Conservation (phyloP, 2,797 vertebrate genomes). For the Manis pentadactyla region DNA sequence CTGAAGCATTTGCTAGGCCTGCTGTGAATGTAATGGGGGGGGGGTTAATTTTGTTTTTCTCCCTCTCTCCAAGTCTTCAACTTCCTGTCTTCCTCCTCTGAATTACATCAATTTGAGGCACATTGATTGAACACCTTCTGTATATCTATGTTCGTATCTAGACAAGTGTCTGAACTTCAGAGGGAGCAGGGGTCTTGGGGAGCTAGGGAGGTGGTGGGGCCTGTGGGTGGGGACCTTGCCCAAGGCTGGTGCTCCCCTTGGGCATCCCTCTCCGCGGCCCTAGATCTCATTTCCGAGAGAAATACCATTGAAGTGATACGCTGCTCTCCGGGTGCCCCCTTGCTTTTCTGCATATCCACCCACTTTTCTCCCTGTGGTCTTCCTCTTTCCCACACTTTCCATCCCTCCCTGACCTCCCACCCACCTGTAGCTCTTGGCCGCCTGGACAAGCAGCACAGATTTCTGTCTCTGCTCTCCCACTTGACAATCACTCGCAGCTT, state of each 20-base stretch:
- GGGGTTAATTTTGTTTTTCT: background rate
- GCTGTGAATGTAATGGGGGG: background rate
- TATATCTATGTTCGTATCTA: background rate
- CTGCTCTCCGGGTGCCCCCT: background rate
- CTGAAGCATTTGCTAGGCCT: background rate
- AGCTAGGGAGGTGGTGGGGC: background rate
- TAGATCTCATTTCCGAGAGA: background rate
- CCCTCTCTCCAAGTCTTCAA: background rate
- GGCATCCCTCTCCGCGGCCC: background rate
- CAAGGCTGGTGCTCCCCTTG: no score
- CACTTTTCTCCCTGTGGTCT: background rate
- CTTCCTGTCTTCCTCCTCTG: background rate
- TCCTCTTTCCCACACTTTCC: fast-evolving
- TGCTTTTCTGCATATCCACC: background rate
- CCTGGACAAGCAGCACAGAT: background rate
- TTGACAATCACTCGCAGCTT: background rate
- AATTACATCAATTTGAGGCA: background rate
- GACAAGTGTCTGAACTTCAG: background rate
- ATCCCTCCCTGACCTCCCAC: background rate
- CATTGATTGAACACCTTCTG: background rate
- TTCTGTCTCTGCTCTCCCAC: background rate
- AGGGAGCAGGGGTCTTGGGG: background rate
- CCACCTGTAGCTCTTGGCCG: fast-evolving
- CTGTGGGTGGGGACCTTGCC: background rate
- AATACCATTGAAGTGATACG: background rate